Evolutionary conservation across 2,113 vertebrate species (phyloP), one percentile per base, ranked within the genome.

Genomic region (Coregonus clupeaformis): DNA sequence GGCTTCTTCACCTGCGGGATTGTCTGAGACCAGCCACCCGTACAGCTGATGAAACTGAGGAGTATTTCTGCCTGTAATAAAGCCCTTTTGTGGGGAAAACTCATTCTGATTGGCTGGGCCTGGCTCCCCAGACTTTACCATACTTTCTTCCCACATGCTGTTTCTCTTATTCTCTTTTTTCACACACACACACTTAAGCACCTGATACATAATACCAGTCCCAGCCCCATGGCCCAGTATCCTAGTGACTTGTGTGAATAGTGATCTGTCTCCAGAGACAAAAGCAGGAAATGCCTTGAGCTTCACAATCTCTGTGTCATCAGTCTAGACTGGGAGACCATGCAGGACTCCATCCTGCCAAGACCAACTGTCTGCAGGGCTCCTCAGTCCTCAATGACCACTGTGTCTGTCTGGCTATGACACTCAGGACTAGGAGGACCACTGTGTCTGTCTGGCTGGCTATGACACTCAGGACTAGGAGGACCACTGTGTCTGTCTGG

Each of bases 231-330:
- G 36, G 36, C 36, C 36, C 36, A 42, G 36, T 59, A 74, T 69
- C 25, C 32, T 60, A 68, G 55, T 57, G 63, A 70, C 11, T 42
- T 59, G 52, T 36, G 45, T 57, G 71, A 63, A 42, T 47, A 69
- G 45, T 65, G 42, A 81, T 75, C 64, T 64, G 81, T 72, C 86
- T 85, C 86, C 63, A 63, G 85, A 84, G 89, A 90, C 83, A 74
- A 80, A 62, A 42, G 81, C 89, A 91, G 90, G 91, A 93, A 92
- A 91, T 89, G 89, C 91, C 91, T 87, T 63, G 11, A 85, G 87
- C 86, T 85, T 83, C 85, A 86, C 88, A 87, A 85, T 89, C 88
- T 90, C 85, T 86, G 84, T 91, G 90, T 91, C 87, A 92, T 92
- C 89, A 79, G 89, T 85, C 84, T 91, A 84, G 83, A 78, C 83